phyloP scores from a whole-genome alignment of 2,888 invertebrate species.

The Chirona hameri region DNA sequence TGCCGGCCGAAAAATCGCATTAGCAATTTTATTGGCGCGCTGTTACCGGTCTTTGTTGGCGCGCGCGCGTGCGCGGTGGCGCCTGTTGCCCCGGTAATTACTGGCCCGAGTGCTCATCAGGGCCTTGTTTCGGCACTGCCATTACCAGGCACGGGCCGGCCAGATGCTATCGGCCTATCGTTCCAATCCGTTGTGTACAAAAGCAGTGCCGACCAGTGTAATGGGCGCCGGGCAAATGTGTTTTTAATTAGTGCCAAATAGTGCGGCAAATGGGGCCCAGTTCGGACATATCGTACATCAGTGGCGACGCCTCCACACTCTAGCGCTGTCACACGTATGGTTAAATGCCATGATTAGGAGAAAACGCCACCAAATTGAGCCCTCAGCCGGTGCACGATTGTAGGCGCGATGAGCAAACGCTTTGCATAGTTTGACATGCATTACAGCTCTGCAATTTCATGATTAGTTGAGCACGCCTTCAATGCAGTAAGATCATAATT shows the following conservation, averaged over 20 bases:
- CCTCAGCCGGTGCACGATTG: neutral
- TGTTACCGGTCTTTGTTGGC: neutral
- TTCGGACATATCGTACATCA: neutral
- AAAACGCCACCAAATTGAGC: neutral
- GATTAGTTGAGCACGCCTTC: no score
- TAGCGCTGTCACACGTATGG: neutral
- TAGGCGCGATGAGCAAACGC: neutral
- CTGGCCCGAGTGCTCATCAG: neutral
- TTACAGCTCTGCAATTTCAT: no score
- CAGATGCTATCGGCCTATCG: constrained; percentile 1
- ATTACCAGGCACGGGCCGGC: neutral
- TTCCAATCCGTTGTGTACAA: constrained; percentile 23
- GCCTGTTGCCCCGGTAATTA: neutral
- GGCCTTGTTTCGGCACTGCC: neutral
- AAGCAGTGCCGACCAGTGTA: neutral
- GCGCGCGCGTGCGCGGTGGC: neutral
- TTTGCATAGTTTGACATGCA: neutral
- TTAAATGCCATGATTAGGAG: neutral
- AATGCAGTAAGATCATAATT: no score
- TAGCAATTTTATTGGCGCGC: constrained; percentile 5
- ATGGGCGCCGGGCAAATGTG: constrained; percentile 9
- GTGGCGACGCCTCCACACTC: neutral
- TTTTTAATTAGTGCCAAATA: constrained; percentile 28
- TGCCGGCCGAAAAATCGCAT: neutral
- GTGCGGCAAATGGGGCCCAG: neutral